Evolutionary conservation across 64 coral and sea anemone species (phyloP), one percentile per base, ranked within the genome.

Genomic region (Pocillopora verrucosa): DNA sequence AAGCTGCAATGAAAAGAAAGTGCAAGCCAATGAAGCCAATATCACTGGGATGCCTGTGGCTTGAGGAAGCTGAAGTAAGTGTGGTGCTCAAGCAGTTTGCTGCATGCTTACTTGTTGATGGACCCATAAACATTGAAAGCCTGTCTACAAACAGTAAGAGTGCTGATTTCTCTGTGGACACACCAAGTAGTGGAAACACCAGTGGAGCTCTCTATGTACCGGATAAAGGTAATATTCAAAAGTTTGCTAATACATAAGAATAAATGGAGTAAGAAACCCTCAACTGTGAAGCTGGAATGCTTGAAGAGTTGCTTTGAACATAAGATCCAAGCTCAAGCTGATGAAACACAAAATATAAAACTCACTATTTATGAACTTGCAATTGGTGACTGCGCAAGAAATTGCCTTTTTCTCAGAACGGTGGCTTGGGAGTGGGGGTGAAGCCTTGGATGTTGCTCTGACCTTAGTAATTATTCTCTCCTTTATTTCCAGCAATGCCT

Each of bases 1-100:
- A 98, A 89, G 95, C 95, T 68, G 95, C 92, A 60, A 87, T 98
- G 37, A 98, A 92, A 74, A 89, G 91, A 36, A 98, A 94, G 38
- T 98, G 92, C 73, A 98, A 98, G 80, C 92, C 95, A 24, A 94
- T 94, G 88, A 94, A 92, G 74, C 89, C 95, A 61, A 81, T 98
- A 7, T 79, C 88, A 57, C 64, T 98, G 75, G 95, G 95, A 10
- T 98, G 95, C 78, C 63, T 94, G 79, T 98, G 95, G 95, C 76
- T 80, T 20, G 77, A 91, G 10, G 79, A 91, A 59, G 92, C 89
- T 0, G 62, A 75, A 57, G 13, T 87, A 15, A 86, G 94, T 74
- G 78, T 84, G 38, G 69, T 89, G 3, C 87, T 98, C 9, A 88
- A 94, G 60, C 85, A 76, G 24, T 98, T 98, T 91, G 85, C 88